Evolutionary conservation across 2,797 vertebrate species (phyloP), one percentile per base, ranked within the genome.

Genomic region (Poeciliopsis infans): DNA sequence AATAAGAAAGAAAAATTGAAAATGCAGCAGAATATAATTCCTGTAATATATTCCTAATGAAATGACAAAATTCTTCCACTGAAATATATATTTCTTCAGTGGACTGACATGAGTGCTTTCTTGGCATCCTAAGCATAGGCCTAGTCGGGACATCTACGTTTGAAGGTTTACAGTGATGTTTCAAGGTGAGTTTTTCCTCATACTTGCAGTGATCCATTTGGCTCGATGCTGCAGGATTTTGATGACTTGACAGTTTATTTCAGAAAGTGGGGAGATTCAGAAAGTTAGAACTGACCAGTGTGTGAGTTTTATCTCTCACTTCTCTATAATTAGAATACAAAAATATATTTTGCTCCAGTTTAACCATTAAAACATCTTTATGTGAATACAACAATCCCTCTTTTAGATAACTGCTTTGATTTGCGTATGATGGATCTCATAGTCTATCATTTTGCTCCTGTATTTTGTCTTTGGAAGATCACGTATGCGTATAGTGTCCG

Each of bases 331-430:
- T 33, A 1, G 46, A 82, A 71, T 43, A 51, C 25, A 59, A 64
- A 75, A 33, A 46, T 51, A 61, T 72, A 16, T 51, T 74, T 31
- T 15, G 53, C 13, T 39, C 16, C 59, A 2, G 1, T 77, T 78
- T 76, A 79, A 75, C 39, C 72, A 76, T 74, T 80, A 72, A 80
- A 69, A 83, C 2, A 66, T 57, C 1, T 68, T 59, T 76, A 45
- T 71, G 71, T 77, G 75, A 72, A 73, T 25, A 72, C 15, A 70
- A 74, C 23, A n/a, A 51, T 15, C n/a, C 2, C 46, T 68, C 16
- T n/a, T 51, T 73, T 39, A 57, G n/a, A 36, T 51, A 51, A 8
- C 20, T 51, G 7, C 23, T 23, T 53, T 18, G 70, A 49, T 72
- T 15, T 72, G 28, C 16, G 6, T 8, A 20, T 18, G 8, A 33